Percentiles rank a stretch among this genome's conserved stretches.
Evolutionary conservation across 2,888 invertebrate species (phyloP).

Genomic region (Odontomyia ornata): DNA sequence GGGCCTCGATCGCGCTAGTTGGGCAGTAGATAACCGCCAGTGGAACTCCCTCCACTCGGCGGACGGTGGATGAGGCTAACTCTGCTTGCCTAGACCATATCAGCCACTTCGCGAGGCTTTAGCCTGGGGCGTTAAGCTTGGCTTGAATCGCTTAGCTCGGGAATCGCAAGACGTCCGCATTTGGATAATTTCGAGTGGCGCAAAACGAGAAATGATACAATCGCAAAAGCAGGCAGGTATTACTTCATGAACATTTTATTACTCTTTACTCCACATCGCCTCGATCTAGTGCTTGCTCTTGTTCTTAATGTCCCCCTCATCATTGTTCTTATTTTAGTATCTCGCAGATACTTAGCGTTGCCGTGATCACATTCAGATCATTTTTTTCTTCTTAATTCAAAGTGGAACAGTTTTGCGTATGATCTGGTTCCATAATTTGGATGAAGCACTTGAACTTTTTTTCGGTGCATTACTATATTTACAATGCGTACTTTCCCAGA

Average conservation of each 20-base stretch:
- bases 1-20: background rate
- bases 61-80: slow-evolving; percentile 11
- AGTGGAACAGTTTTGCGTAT: too few relatives aligned
- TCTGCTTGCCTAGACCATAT: too few relatives aligned
- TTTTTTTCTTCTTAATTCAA: too few relatives aligned
- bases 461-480: too few relatives aligned
- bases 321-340: background rate
- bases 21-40: background rate
- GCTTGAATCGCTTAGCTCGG: background rate
- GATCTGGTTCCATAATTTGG: too few relatives aligned
- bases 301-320: background rate
- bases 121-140: slow-evolving; percentile 3
- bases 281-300: background rate
- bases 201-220: background rate
- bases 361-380: too few relatives aligned
- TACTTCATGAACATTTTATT: background rate
- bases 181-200: slow-evolving; percentile 4
- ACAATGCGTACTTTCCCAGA: too few relatives aligned
- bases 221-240: slow-evolving; percentile 21
- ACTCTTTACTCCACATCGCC: background rate
- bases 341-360: background rate
- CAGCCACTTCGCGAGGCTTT: background rate
- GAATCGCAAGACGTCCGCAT: background rate
- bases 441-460: too few relatives aligned
- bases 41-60: slow-evolving; percentile 27